Base-by-base conservation (phyloP, 2,888 invertebrate genomes). In the Chaitophorus viminalis region DNA sequence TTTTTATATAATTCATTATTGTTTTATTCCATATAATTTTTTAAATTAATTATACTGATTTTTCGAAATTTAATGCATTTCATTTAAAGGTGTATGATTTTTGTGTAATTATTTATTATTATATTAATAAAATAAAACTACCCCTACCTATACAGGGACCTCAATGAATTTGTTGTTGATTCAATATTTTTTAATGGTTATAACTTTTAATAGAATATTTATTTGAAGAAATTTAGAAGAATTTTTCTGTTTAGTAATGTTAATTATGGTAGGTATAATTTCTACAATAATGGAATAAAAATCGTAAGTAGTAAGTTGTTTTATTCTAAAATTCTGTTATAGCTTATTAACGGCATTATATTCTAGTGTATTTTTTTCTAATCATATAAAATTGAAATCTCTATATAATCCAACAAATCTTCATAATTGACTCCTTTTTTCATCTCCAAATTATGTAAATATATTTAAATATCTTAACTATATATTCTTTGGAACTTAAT, bases 11-110 rank as follows among this genome's bases (percentile, higher is more conserved):
- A 72, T 79, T 87, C 79, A 86, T 86, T 87, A 79, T 87, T 79
- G 86, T 87, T 87, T 87, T 83, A 21, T 79, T 86, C 72, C 86
- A 87, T 87, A 36, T 79, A 60, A 72, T 86, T 87, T 87, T 79
- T 60, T 25, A 72, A n/a, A 60, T 29, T 77, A 68, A 65, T 52
- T 77, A 68, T 76, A 85, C 65, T 54, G 52, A 33, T 85, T 60
- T 14, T 78, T 70, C 54, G 78, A 70, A 86, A 86, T 86, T 70
- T 78, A 36, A 72, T 60, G 36, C 36, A 79, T 87, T 87, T 87
- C 79, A 78, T 74, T 79, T 68, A 60, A 54, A 65, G 79, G 72
- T 87, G 86, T 78, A 79, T 79, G 39, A 54, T 79, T 65, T 79
- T 72, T 87, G 78, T 87, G 79, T 87, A 81, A 87, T 72, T 78